Evolutionary conservation across 2,797 vertebrate genomes (phyloP).

Genomic region (Podargus strigoides): DNA sequence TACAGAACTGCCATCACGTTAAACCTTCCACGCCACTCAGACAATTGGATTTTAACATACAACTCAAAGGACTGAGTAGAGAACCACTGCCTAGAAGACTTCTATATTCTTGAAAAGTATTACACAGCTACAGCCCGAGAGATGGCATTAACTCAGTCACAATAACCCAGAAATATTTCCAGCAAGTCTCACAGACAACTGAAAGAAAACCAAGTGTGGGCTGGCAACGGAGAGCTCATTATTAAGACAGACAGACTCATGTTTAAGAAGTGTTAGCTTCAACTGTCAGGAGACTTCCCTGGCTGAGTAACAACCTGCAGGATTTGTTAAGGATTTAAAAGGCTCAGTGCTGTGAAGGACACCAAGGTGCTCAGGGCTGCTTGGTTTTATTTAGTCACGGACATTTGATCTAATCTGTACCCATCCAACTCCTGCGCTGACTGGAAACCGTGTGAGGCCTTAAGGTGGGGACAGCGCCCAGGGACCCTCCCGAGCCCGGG

Average conservation of each 20-base stretch:
- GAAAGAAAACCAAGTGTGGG: conserved; percentile 21
- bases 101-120: not conserved
- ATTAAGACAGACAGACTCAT: conserved; percentile 28
- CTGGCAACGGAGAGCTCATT: not conserved
- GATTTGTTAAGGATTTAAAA: not conserved
- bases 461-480: not conserved
- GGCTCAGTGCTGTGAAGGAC: not conserved
- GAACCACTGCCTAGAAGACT: not conserved
- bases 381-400: not conserved
- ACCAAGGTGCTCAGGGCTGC: not conserved
- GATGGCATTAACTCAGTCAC: conserved; percentile 19
- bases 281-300: conserved; percentile 1
- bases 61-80: not conserved
- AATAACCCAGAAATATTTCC: conserved; percentile 16
- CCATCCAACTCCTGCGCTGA: not conserved
- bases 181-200: not conserved
- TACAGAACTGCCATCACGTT: not conserved
- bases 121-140: not conserved
- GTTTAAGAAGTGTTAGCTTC: conserved; percentile 24
- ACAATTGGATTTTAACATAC: not conserved
- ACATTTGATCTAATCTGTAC: not conserved
- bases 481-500: not conserved
- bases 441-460: not conserved
- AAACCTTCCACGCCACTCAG: not conserved
- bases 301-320: not conserved